Evolutionary conservation across 2,888 invertebrate genomes (phyloP), one percentile per base, ranked within the genome.

Genomic region (Aporophyla lueneburgensis): DNA sequence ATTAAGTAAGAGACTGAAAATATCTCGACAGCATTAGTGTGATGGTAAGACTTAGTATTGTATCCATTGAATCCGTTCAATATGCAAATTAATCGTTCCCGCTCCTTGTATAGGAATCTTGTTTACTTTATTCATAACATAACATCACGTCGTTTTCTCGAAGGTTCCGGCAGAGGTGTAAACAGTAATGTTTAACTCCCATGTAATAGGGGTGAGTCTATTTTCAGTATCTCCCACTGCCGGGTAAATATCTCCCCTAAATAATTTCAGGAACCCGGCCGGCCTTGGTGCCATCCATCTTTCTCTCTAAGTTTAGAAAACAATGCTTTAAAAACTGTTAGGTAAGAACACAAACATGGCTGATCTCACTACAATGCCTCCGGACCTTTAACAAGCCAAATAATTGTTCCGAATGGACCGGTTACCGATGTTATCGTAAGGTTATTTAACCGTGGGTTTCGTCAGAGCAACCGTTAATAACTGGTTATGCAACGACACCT

Each of bases 391-490:
- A 76, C 87, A 81, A 84, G 51, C 40, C 61, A 81, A 82, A 74
- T 81, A 70, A 85, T 86, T 74, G 86, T 82, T 85, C 70, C 71
- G 63, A 85, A 80, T 71, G 82, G 51, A 87, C 86, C 77, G 76
- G 78, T 83, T 80, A 65, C 71, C 43, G 87, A 87, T 83, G 80
- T 77, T 87, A 87, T 87, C 87, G 49, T 71, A 73, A 80, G 61
- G 74, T 86, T 87, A 86, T 85, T 86, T 87, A 87, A 86, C 85
- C 71, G 74, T 27, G 67, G 59, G 74, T 87, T 87, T 87, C 87
- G 86, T 86, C 86, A 83, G 84, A 68, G 71, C 59, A 24, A 68
- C 87, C 86, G 88, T 87, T 87, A 87, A 81, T 80, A 87, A 86
- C 84, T 75, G 81, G 86, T 87, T 86, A 79, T 63, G 80, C 76